Evolutionary conservation across 2,797 vertebrate species (phyloP).

Genomic region (Scomberomorus guttatus): DNA sequence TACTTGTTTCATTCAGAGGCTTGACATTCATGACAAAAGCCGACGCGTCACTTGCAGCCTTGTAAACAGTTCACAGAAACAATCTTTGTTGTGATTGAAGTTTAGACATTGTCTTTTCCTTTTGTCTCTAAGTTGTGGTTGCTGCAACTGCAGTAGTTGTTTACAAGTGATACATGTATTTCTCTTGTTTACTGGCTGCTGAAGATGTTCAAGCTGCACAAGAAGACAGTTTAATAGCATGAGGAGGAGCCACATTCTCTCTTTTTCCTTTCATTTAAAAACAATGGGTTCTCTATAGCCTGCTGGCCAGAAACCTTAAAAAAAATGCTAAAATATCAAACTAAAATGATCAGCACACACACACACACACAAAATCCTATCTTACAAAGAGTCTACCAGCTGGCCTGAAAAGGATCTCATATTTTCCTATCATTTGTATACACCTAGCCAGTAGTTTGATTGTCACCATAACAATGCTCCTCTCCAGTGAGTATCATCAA

Average conservation of each 20-base stretch:
- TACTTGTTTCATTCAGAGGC: constrained; percentile 34
- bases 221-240: constrained; percentile 53
- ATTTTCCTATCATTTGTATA: constrained; percentile 45
- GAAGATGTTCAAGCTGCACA: constrained; percentile 43
- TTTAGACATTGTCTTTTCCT: constrained; percentile 13
- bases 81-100: constrained; percentile 23
- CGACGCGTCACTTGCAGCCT: not conserved
- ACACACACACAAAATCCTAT: not conserved
- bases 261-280: constrained; percentile 30
- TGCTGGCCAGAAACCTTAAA: constrained; percentile 2
- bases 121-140: constrained; percentile 29
- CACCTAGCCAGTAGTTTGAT: constrained; percentile 40
- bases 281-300: constrained; percentile 8
- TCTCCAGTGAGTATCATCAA: constrained; percentile 48
- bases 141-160: constrained; percentile 25
- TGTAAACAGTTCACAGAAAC: constrained; percentile 29
- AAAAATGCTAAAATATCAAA: constrained; percentile 31
- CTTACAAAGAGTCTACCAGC: constrained; percentile 36
- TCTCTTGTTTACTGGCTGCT: constrained; percentile 23
- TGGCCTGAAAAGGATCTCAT: constrained; percentile 38
- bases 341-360: constrained; percentile 19
- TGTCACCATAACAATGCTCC: constrained; percentile 58
- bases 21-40: constrained; percentile 33
- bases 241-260: constrained; percentile 29
- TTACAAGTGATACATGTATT: constrained; percentile 35